These are phyloP conservation scores for Xylota sylvarum DNA, from an alignment of 2,888 invertebrate species.

Conservation along the genomic window DNA sequence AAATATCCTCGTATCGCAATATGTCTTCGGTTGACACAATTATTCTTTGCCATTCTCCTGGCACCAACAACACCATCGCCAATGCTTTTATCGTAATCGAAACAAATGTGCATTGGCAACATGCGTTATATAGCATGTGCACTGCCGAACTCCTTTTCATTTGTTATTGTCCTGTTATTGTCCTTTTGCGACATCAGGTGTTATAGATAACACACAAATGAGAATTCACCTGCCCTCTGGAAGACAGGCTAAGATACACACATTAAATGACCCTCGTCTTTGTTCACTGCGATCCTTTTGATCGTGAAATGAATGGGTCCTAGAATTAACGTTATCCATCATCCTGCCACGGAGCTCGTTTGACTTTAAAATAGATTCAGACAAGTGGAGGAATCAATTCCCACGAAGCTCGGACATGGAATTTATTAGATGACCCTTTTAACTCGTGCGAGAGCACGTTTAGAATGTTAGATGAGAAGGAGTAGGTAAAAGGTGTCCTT, in stretches of 20 bases:
- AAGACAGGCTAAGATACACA: constrained; percentile 42
- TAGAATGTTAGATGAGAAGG: constrained; percentile 62
- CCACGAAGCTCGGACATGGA: constrained; percentile 62
- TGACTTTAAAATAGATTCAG: constrained; percentile 67
- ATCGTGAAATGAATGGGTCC: constrained; percentile 66
- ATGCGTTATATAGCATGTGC: constrained; percentile 75
- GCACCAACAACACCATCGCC: constrained; percentile 36
- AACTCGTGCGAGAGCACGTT: constrained; percentile 42
- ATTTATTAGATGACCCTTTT: constrained; percentile 76
- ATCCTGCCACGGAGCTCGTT: constrained; percentile 64
- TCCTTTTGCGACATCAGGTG: constrained; percentile 66
- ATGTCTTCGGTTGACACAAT: constrained; percentile 72
- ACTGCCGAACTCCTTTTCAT: constrained; percentile 52
- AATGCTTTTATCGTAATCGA: constrained; percentile 75
- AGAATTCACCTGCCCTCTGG: constrained; percentile 65
- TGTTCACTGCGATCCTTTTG: constrained; percentile 56
- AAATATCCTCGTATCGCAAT: constrained; percentile 59
- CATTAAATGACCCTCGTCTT: constrained; percentile 66
- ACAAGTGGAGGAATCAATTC: constrained; percentile 64
- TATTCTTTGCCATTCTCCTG: constrained; percentile 48
- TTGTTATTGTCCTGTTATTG: constrained; percentile 50
- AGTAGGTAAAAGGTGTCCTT: constrained; percentile 40
- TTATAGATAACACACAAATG: constrained; percentile 68
- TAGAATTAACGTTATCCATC: constrained; percentile 72
- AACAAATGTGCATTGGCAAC: constrained; percentile 76